These are phyloP conservation scores for Drosophila hydei DNA, from an alignment of 1,140 invertebrate genomes.

Conservation along the genomic window DNA sequence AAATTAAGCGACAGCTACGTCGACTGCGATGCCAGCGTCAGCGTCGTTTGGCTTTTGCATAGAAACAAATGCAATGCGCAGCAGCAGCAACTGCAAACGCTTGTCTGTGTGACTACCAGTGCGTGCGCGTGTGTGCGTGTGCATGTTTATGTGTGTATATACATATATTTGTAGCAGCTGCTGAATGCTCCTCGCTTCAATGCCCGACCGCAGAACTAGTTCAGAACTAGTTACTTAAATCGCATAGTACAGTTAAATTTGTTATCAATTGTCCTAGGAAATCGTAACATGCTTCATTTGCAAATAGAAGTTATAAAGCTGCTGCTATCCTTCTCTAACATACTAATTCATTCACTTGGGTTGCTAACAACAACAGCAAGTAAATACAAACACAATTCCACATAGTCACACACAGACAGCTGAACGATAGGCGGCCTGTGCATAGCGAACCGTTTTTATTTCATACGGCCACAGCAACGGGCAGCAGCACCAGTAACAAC, in stretches of 20 bases:
- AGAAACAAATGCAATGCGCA: constrained; percentile 61
- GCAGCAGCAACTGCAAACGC: constrained; percentile 54
- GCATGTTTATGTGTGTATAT: background rate
- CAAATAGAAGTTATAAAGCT: constrained; percentile 2
- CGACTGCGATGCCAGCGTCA: constrained; percentile 35
- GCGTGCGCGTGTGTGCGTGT: constrained; percentile 8
- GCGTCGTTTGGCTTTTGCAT: constrained; percentile 40
- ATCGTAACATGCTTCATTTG: background rate
- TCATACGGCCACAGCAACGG: constrained; percentile 61
- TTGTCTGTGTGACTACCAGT: constrained; percentile 14
- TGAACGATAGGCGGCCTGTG: constrained; percentile 39
- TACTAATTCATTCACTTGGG: constrained; percentile 20
- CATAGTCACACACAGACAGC: constrained; percentile 2
- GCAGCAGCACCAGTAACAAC: constrained; percentile 28
- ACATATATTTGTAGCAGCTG: constrained; percentile 9
- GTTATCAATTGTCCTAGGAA: constrained; percentile 25
- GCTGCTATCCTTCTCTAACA: constrained; percentile 31
- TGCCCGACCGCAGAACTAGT: constrained; percentile 31
- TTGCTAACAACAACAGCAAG: constrained; percentile 47
- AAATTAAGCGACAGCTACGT: constrained; percentile 52
- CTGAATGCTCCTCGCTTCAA: constrained; percentile 31
- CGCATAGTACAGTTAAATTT: background rate
- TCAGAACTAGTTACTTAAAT: constrained; percentile 34
- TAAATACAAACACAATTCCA: constrained; percentile 1
- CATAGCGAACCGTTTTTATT: constrained; percentile 82